Conservation (phyloP, 2,113 vertebrate genomes). For the Oreochromis tanganicae region DNA sequence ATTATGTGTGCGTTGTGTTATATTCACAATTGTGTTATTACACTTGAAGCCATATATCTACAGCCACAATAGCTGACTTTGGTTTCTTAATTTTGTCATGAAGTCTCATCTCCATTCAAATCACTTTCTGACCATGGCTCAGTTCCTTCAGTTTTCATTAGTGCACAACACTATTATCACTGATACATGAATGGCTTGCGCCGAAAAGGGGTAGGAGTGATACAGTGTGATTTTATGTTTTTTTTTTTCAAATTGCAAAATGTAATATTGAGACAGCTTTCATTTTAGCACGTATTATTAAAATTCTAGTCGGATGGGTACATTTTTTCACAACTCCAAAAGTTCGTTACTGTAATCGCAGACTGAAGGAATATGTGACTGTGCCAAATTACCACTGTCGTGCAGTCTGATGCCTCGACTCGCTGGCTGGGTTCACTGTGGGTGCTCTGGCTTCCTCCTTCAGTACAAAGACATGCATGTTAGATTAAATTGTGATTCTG, state of each 20-base stretch:
- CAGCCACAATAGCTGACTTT: neutral
- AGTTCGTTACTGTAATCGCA: neutral
- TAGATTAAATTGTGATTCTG: neutral
- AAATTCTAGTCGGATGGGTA: neutral
- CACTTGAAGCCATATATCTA: neutral
- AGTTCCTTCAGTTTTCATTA: slow-evolving; percentile 5
- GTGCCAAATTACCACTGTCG: neutral
- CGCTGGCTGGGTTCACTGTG: neutral
- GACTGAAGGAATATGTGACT: neutral
- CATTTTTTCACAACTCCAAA: neutral
- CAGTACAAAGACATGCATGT: neutral
- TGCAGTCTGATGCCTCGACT: neutral
- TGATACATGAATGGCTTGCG: neutral
- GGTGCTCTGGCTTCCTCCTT: neutral
- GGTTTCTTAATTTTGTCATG: neutral
- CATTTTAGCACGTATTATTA: neutral
- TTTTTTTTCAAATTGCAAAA: neutral
- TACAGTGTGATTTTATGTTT: neutral
- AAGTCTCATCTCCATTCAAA: slow-evolving; percentile 21
- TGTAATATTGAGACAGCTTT: neutral
- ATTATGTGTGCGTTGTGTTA: slow-evolving; percentile 25
- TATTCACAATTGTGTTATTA: neutral
- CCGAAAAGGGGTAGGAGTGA: neutral
- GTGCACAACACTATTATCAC: slow-evolving; percentile 7
- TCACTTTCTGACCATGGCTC: slow-evolving; percentile 38